Base-by-base conservation (phyloP, 2,113 vertebrate species). In the Dendropsophus ebraccatus region DNA sequence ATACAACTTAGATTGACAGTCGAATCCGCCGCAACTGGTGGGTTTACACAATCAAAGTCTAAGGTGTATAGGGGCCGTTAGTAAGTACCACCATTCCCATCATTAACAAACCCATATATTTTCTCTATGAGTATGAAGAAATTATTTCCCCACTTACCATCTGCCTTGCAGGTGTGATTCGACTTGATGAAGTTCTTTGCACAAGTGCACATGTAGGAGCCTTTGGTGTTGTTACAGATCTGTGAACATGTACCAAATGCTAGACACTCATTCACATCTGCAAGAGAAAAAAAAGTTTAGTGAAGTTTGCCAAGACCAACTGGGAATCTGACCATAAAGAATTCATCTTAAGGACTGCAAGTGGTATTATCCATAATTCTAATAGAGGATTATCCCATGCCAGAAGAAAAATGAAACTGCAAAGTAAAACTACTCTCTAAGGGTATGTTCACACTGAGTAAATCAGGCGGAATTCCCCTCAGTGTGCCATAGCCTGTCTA, bases 141-240 rank as follows among this genome's bases (percentile, higher is more conserved):
- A 62, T 8, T 0, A 13, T 8, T 6, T 11, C 23, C n/a, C 23
- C 25, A 8, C 85, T 88, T 83, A 98, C 98, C 95, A 93, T 99
- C 96, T 0, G 97, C 97, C 87, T 99, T 99, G 96, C 98, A 99
- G 84, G 94, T 97, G 83, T 96, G 93, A 81, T 96, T 95, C 0
- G 95, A 96, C 92, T 95, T 97, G 93, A 95, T 95, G 90, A 98
- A 99, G 91, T 97, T 96, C 82, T 97, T 97, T 47, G 96, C 92
- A 0, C 97, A 99, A 92, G 95, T 98, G 92, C 97, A 99, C 88
- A 98, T 90, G 52, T 97, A 91, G 52, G 97, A 95, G 45, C 98
- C 98, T 90, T 99, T 98, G 85, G 97, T 98, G 92, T 99, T 99
- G 94, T 99, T 99, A 91, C 98, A 99, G 87, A 98, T 92, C 81